These are phyloP conservation scores for Abscondita cerata DNA, from an alignment of 2,888 invertebrate species.

Conservation along the genomic window DNA sequence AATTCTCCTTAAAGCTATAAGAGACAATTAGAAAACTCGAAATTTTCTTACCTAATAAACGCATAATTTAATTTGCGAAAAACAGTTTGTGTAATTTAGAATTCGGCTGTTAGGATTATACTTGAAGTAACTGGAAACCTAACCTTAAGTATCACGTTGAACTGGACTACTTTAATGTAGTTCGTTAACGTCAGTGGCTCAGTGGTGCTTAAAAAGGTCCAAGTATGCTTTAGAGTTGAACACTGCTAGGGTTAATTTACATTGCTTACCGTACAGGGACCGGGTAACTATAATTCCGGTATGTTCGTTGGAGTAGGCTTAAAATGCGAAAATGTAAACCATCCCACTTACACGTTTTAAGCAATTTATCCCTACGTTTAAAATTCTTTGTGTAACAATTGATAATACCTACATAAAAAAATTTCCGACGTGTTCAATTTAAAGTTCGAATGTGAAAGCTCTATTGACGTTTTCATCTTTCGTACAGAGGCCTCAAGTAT, in stretches of 20 bases:
- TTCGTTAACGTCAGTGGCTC: slow-evolving; percentile 35
- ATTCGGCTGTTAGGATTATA: slow-evolving; percentile 17
- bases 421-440: background rate
- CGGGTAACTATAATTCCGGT: slow-evolving; percentile 31
- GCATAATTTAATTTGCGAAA: slow-evolving; percentile 20
- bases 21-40: too few relatives aligned
- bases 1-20: too few relatives aligned
- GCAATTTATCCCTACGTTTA: slow-evolving; percentile 1
- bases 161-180: slow-evolving; percentile 31
- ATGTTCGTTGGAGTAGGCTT: slow-evolving; percentile 23
- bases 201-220: slow-evolving; percentile 37
- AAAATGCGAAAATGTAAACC: slow-evolving; percentile 27
- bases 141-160: slow-evolving; percentile 27
- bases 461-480: slow-evolving; percentile 3
- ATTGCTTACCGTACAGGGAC: slow-evolving; percentile 32
- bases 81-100: slow-evolving; percentile 22
- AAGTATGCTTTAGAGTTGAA: slow-evolving; percentile 34
- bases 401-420: background rate
- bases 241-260: slow-evolving; percentile 33
- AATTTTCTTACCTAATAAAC: background rate
- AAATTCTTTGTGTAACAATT: slow-evolving; percentile 1
- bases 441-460: slow-evolving; percentile 3
- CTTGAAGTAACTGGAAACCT: slow-evolving; percentile 14
- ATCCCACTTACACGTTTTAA: slow-evolving; percentile 16
- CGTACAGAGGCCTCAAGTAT: background rate